Evolutionary conservation across 2,113 vertebrate species (phyloP).

Genomic region (Cisticola juncidis): DNA sequence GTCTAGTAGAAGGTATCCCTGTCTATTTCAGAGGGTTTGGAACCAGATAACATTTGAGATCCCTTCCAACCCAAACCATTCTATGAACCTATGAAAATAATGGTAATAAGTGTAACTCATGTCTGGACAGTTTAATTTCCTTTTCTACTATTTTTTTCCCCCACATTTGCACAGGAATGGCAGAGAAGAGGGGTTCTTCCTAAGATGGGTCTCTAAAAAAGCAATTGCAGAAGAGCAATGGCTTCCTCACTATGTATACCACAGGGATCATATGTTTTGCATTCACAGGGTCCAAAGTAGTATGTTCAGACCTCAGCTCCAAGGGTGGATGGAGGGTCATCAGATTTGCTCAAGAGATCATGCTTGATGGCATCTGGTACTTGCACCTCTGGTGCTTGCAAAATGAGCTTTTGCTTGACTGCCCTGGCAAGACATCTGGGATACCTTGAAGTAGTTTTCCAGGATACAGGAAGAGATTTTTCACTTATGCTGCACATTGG

Average conservation of each 20-base stretch:
- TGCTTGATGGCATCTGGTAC: background rate
- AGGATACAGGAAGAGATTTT: fast-evolving
- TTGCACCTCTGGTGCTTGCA: background rate
- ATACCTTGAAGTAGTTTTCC: background rate
- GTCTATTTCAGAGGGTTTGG: fast-evolving
- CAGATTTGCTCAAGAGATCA: background rate
- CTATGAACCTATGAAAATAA: background rate
- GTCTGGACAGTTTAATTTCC: background rate
- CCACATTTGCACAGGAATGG: background rate
- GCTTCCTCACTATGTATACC: background rate
- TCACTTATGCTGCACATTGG: fast-evolving
- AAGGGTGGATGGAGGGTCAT: background rate
- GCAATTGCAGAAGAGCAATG: background rate
- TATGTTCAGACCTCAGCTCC: background rate
- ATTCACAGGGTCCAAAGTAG: background rate
- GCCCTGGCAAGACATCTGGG: background rate
- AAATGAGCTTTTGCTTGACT: background rate
- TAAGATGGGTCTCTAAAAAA: background rate
- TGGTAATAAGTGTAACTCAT: background rate
- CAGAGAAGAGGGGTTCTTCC: background rate
- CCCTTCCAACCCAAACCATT: background rate
- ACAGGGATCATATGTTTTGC: background rate
- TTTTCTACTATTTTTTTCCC: background rate
- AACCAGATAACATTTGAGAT: background rate
- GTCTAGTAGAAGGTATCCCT: background rate